Conservation (phyloP, 2,113 vertebrate genomes). For the Microcebus griseorufus region DNA sequence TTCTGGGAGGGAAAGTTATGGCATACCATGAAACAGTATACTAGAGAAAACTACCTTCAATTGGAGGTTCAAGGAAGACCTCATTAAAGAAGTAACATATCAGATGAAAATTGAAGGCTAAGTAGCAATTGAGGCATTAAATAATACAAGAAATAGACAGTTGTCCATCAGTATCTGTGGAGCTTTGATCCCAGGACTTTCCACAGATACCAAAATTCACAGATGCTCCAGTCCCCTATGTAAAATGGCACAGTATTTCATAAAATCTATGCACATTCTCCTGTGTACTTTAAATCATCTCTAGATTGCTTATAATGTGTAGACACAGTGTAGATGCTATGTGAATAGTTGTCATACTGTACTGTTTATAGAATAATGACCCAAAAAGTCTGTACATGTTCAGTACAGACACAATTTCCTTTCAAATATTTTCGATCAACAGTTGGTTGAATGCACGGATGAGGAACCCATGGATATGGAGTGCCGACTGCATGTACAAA, state of each 20-base stretch:
- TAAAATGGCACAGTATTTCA: neutral
- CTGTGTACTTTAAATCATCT: neutral
- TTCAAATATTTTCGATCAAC: neutral
- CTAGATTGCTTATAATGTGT: neutral
- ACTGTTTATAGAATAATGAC: neutral
- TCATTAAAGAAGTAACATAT: neutral
- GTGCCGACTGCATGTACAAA: too few relatives aligned
- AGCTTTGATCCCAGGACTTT: neutral
- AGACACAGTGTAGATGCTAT: neutral
- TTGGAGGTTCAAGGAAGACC: neutral
- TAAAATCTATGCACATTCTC: neutral
- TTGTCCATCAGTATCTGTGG: neutral
- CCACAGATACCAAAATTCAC: neutral
- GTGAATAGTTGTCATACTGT: neutral
- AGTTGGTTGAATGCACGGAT: neutral
- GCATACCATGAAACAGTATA: neutral
- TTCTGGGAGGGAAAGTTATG: neutral
- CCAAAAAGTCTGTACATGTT: neutral
- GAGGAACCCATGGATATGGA: neutral
- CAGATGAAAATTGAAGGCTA: neutral
- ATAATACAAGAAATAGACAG: neutral
- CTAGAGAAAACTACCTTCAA: neutral
- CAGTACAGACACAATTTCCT: neutral
- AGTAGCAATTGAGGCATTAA: neutral
- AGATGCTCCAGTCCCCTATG: neutral